A percentile compares a stretch with the other conserved stretches of the same genome.
Evolutionary conservation across 64 coral and sea anemone species (phyloP).

Genomic region (Stichodactyla mertensii): DNA sequence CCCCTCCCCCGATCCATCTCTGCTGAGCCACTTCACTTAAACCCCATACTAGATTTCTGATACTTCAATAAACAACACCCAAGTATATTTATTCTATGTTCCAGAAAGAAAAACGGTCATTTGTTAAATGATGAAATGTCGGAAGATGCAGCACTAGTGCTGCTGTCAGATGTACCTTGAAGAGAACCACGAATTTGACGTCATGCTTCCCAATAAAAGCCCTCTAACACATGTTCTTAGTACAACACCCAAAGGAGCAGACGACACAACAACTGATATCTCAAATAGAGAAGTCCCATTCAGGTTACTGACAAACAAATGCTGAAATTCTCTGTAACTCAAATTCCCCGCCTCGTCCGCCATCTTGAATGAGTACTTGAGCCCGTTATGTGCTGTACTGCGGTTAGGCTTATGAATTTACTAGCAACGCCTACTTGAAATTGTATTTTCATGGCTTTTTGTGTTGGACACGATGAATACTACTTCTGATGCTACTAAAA

Average conservation of each 20-base stretch:
- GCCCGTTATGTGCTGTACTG: not conserved
- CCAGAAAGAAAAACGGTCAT: too few species aligned
- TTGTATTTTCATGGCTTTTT: too few species aligned
- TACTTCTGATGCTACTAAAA: too few species aligned
- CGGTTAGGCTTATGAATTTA: not conserved
- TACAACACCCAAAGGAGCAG: constrained; percentile 62
- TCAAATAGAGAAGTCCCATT: constrained; percentile 84
- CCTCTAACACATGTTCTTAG: constrained; percentile 47
- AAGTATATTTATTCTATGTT: too few species aligned
- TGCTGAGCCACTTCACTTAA: too few species aligned
- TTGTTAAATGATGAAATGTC: too few species aligned
- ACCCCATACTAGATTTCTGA: too few species aligned
- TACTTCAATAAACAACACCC: too few species aligned
- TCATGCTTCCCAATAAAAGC: not conserved
- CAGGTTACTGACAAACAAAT: constrained; percentile 82
- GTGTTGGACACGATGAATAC: too few species aligned
- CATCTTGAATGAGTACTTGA: constrained; percentile 34
- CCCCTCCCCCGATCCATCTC: too few species aligned
- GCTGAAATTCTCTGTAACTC: constrained; percentile 68
- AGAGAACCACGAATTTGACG: not conserved
- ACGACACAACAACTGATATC: constrained; percentile 52
- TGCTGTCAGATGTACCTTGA: not conserved
- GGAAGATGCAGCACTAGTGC: too few species aligned
- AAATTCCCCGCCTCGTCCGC: constrained; percentile 37
- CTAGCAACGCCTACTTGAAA: too few species aligned